These are phyloP conservation scores for Parazoanthus swiftii DNA, from an alignment of 92 coral and sea anemone species.

Conservation along the genomic window DNA sequence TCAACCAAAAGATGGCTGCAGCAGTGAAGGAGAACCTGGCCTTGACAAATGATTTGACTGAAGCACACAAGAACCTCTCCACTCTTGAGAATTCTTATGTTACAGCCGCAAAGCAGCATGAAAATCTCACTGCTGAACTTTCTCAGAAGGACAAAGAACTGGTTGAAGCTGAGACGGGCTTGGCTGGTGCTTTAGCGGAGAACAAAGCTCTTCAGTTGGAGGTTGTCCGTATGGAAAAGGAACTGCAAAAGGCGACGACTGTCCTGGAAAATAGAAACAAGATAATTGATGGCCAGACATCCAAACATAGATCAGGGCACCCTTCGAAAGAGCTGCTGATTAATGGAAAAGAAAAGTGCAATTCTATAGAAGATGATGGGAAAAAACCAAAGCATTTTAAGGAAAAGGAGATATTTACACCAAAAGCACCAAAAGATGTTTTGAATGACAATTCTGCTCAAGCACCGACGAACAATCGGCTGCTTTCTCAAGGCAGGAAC, in stretches of 20 bases:
- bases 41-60: constrained; percentile 63
- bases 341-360: background rate
- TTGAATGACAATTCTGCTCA: constrained; percentile 17
- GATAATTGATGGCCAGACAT: constrained; percentile 5
- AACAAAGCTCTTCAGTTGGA: constrained; percentile 20
- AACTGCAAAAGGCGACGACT: constrained; percentile 12
- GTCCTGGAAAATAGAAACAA: background rate
- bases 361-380: background rate
- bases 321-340: background rate
- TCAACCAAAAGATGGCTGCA: constrained; percentile 71
- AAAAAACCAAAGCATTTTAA: background rate
- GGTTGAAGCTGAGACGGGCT: constrained; percentile 42
- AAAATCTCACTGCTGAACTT: constrained; percentile 59
- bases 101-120: constrained; percentile 52
- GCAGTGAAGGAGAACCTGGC: constrained; percentile 60
- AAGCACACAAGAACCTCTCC: constrained; percentile 52
- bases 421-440: constrained; percentile 2
- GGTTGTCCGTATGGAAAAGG: constrained; percentile 26
- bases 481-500: background rate
- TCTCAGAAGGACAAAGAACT: constrained; percentile 53
- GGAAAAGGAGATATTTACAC: background rate
- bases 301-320: background rate
- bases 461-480: constrained; percentile 9
- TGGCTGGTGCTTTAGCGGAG: constrained; percentile 52
- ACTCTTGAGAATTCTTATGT: constrained; percentile 52